Evolutionary conservation across 2,888 invertebrate genomes (phyloP).

Genomic region (Plusia festucae): DNA sequence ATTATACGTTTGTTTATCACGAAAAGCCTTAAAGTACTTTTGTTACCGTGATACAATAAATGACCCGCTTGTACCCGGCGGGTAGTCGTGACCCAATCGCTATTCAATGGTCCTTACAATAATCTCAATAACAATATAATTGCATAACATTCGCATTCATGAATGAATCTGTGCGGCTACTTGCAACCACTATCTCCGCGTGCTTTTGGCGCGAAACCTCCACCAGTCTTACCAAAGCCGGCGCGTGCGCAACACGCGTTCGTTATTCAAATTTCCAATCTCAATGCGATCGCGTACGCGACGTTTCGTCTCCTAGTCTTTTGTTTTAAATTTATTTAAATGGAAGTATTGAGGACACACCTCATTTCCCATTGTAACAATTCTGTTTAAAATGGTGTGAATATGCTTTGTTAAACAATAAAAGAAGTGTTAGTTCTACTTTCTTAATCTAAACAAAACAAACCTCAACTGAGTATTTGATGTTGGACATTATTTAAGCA

Average conservation of each 20-base stretch:
- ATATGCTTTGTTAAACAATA: conserved; percentile 82
- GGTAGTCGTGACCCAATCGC: conserved; percentile 65
- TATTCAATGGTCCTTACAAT: conserved; percentile 65
- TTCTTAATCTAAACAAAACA: conserved; percentile 79
- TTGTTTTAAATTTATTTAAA: conserved; percentile 78
- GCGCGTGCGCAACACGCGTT: conserved; percentile 87
- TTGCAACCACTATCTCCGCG: conserved; percentile 74
- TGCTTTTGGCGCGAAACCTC: conserved; percentile 85
- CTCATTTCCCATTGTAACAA: conserved; percentile 82
- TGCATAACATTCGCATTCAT: conserved; percentile 77
- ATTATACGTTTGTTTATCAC: conserved; percentile 12
- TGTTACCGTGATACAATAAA: conserved; percentile 33
- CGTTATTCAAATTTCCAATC: conserved; percentile 70
- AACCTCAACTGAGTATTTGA: conserved; percentile 62
- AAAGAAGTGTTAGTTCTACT: conserved; percentile 87
- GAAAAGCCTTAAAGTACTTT: conserved; percentile 32
- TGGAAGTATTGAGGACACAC: conserved; percentile 86
- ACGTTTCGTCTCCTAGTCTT: conserved; percentile 84
- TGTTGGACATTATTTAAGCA: conserved; percentile 57
- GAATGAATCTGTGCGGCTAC: conserved; percentile 79
- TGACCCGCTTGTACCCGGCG: conserved; percentile 32
- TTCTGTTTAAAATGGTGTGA: conserved; percentile 84
- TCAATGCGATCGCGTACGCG: conserved; percentile 84
- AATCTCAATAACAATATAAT: conserved; percentile 71
- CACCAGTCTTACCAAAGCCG: conserved; percentile 80